Base-by-base conservation (phyloP, 2,888 invertebrate genomes). In the Lumbricus terrestris region DNA sequence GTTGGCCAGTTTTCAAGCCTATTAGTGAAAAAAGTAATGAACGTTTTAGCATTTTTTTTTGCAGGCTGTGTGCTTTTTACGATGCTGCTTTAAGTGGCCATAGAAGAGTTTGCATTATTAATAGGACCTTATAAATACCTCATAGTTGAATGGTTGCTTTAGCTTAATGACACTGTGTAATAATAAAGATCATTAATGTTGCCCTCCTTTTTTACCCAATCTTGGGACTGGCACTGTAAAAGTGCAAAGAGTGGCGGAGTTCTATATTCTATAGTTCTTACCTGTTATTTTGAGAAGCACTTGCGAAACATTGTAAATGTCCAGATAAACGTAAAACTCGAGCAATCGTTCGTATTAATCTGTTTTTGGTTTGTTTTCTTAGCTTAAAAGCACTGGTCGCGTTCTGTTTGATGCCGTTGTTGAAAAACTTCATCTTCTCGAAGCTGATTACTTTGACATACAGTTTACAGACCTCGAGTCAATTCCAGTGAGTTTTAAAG, bases 401-500 rank as follows among this genome's bases (percentile, higher is more conserved):
- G 97, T 98, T 91, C 96, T 99, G 91, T 98, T 99, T 95, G 98
- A 98, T 94, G 98, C 99, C 96, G 99, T 99, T 91, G 98, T 98
- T 95, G 97, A 98, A 93, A 98, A 99, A 95, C 96, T 99, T 92
- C 98, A 99, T 95, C 96, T 99, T 88, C 96, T 99, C 91, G 99
- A 99, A 95, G 97, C 98, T 0, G 99, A 99, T 95, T 99, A 99
- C 96, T 99, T 99, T 95, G 99, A 99, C 92, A 96, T 99, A 93
- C 99, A 99, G 95, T 99, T 98, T 95, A 96, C 97, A 94, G 99
- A 99, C 95, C 96, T 96, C 92, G 96, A 96, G 94, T 97, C 97
- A 93, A 97, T 97, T 92, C 97, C 97, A 96, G 98, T 98, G 96
- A 95, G 95, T 93, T 37, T 69, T 0, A n/a, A 69, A 11, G 8